Evolutionary conservation across 2,113 vertebrate genomes (phyloP).

Genomic region (Peucedramus taeniatus): DNA sequence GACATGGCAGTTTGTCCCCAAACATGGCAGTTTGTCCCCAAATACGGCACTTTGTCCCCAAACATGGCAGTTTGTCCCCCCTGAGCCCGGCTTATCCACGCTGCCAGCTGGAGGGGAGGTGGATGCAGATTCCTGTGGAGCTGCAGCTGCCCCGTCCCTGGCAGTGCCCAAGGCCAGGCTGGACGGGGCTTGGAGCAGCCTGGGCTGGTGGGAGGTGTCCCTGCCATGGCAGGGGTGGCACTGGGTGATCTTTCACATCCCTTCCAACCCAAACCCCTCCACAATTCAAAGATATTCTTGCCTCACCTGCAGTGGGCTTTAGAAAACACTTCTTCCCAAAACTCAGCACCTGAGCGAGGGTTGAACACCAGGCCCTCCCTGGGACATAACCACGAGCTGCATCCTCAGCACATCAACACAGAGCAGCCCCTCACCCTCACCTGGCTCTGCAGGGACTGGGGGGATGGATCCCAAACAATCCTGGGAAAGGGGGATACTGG

Average conservation of each 20-base stretch:
- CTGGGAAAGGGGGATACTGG: not conserved
- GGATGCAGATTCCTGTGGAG: not conserved
- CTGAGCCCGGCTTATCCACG: fast-evolving
- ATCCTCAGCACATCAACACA: not conserved
- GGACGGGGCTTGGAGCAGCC: fast-evolving
- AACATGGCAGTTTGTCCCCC: fast-evolving
- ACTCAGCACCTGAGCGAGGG: fast-evolving
- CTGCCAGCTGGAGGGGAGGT: not conserved
- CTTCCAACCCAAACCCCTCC: not conserved
- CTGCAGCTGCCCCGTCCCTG: not conserved
- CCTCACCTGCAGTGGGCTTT: not conserved
- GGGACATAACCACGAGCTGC: fast-evolving
- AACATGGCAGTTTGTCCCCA: not conserved
- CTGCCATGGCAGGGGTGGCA: not conserved
- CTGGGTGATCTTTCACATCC: not conserved
- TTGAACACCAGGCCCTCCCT: not conserved
- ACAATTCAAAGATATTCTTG: not conserved
- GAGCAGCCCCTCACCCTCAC: not conserved
- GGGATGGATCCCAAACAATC: fast-evolving
- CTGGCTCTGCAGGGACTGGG: not conserved
- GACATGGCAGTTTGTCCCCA: too few species aligned
- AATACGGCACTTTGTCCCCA: not conserved
- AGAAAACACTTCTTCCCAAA: not conserved
- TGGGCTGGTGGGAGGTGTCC: not conserved
- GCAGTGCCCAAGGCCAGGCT: fast-evolving